Evolutionary conservation across 2,888 invertebrate genomes (phyloP).

Genomic region (Pyrochroa serraticornis): DNA sequence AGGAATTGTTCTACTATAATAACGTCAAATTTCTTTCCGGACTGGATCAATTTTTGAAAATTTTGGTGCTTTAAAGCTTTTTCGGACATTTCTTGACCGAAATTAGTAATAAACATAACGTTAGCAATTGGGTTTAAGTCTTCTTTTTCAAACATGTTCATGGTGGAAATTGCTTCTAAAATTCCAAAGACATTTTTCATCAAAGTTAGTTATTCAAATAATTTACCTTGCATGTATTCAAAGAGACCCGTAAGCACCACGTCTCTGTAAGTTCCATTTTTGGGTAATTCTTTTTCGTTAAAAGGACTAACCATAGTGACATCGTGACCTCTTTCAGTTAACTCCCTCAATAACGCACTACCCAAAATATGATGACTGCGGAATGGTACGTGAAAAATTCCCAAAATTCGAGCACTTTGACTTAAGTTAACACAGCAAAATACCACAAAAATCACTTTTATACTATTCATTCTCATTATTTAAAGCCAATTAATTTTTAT

Average conservation of each 20-base stretch:
- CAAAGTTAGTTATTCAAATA: neutral
- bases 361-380: conserved; percentile 41
- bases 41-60: conserved; percentile 22
- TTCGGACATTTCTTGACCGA: neutral
- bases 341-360: conserved; percentile 36
- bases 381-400: conserved; percentile 37
- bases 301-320: conserved; percentile 44
- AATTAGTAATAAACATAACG: neutral
- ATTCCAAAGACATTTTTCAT: too few relatives aligned
- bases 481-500: conserved; percentile 54
- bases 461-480: too few relatives aligned
- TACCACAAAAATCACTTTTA: too few relatives aligned
- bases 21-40: conserved; percentile 48
- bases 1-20: conserved; percentile 55
- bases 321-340: conserved; percentile 42
- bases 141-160: conserved; percentile 1
- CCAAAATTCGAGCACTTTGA: conserved; percentile 32
- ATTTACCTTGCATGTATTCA: neutral
- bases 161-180: too few relatives aligned
- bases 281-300: conserved; percentile 34
- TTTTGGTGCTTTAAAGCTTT: neutral
- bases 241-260: conserved; percentile 11
- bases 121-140: neutral
- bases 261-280: conserved; percentile 19
- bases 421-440: neutral